Percentiles rank a stretch among this genome's conserved stretches.
Conservation (phyloP, 2,113 vertebrate species). For the Psittacula cyanocephala region DNA sequence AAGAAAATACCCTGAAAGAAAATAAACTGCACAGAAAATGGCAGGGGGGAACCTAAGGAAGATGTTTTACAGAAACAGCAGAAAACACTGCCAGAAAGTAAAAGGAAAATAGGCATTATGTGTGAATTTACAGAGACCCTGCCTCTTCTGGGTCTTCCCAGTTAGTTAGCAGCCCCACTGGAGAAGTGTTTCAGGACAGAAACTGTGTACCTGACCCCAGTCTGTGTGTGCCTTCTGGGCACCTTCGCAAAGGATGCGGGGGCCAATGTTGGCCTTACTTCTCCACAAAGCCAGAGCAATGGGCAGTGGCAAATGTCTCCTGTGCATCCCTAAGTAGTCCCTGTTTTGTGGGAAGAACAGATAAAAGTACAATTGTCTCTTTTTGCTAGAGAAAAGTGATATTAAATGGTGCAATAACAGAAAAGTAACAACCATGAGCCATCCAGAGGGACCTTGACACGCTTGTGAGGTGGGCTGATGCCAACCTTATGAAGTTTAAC, state of each 20-base stretch:
- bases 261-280: not conserved
- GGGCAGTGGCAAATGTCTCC: not conserved
- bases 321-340: not conserved
- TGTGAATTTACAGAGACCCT: not conserved
- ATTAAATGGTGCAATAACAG: not conserved
- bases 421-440: not conserved
- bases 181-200: not conserved
- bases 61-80: not conserved
- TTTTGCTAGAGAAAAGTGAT: not conserved
- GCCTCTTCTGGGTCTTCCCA: not conserved
- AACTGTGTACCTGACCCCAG: not conserved
- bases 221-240: not conserved
- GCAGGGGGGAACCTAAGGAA: not conserved
- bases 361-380: not conserved
- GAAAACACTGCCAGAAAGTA: not conserved
- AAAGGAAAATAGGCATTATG: not conserved
- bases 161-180: not conserved
- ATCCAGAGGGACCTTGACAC: too few species aligned
- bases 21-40: not conserved
- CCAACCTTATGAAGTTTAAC: too few species aligned
- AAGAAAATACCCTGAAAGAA: not conserved
- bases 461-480: too few species aligned
- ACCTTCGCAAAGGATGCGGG: not conserved
- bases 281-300: not conserved
- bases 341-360: not conserved